Evolutionary conservation across 2,888 invertebrate species (phyloP), one percentile per base, ranked within the genome.

Genomic region (Flexamia atlantica): DNA sequence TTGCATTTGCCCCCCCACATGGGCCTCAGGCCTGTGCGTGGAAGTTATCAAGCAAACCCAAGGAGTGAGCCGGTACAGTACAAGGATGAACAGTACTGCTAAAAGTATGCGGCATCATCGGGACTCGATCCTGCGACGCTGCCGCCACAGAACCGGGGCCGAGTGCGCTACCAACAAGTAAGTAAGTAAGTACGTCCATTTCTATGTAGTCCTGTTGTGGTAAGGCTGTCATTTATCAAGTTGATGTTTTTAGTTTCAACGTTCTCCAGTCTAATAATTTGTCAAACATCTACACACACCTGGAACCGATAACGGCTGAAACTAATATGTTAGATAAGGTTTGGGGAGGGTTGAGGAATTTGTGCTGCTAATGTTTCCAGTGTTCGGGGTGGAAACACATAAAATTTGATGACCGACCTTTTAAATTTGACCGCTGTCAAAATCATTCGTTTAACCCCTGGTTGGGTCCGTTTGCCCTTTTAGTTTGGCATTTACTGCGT

Each of bases 401-500:
- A 64, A 64, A 28, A 64, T 64, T 64, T 64, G 64, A 64, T 30
- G 64, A 64, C 64, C 64, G 64, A 25, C 64, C 64, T 64, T 70
- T 70, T 36, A 70, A 40, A 70, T 36, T 70, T 70, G 70, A 70
- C 70, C 70, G 70, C 70, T 70, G 70, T 40, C 70, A 70, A 70
- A 70, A 70, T 70, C 64, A 70, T n/a, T 20, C 70, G 36, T 36
- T 36, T 1, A 28, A 36, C 70, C n/a, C 9, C 23, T 30, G 68
- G 70, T 64, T 4, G 64, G 64, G 12, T 2, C 25, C 30, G 64
- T 28, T 64, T 1, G 64, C 28, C 57, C 53, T 53, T 64, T 64
- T 64, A 64, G 64, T 17, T 64, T 64, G 64, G 64, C 28, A 28
- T 64, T 64, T 64, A 64, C 30, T 28, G 60, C 60, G 30, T 64